Evolutionary conservation across 2,113 vertebrate species (phyloP).

Genomic region (Falcunculus frontatus): DNA sequence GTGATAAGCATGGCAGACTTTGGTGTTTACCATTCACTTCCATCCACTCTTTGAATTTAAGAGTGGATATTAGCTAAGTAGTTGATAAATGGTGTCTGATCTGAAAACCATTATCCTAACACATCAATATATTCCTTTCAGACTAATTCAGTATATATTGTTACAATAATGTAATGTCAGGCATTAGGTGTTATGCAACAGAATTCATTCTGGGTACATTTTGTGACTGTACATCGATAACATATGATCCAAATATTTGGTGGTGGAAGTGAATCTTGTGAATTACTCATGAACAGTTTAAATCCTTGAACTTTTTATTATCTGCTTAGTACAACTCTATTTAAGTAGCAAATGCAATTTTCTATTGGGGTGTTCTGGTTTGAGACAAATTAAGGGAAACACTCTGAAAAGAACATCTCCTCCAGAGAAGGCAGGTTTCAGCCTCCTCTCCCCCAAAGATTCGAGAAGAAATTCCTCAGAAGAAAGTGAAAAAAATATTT

Average conservation of each 20-base stretch:
- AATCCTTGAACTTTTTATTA: background rate
- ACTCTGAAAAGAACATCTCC: too few species aligned
- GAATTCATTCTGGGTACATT: background rate
- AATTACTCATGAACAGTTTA: background rate
- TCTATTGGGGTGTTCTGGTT: background rate
- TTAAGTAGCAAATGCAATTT: background rate
- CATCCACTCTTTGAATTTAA: background rate
- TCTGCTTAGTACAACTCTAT: background rate
- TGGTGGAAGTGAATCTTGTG: background rate
- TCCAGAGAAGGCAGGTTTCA: too few species aligned
- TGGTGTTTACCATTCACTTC: background rate
- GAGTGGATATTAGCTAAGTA: background rate
- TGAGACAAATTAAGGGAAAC: too few species aligned
- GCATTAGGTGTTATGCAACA: background rate
- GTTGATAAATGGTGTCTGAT: background rate
- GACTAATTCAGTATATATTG: background rate
- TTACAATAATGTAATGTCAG: background rate
- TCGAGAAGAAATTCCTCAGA: too few species aligned
- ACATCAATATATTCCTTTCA: background rate
- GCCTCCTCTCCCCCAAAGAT: too few species aligned
- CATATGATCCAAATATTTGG: slow-evolving; percentile 3
- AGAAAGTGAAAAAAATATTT: too few species aligned
- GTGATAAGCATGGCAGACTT: background rate
- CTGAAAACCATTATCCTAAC: background rate
- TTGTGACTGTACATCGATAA: background rate